Percentiles rank a stretch among this genome's conserved stretches.
phyloP scores from a whole-genome alignment of 1,140 invertebrate species.

The Drosophila saltans region DNA sequence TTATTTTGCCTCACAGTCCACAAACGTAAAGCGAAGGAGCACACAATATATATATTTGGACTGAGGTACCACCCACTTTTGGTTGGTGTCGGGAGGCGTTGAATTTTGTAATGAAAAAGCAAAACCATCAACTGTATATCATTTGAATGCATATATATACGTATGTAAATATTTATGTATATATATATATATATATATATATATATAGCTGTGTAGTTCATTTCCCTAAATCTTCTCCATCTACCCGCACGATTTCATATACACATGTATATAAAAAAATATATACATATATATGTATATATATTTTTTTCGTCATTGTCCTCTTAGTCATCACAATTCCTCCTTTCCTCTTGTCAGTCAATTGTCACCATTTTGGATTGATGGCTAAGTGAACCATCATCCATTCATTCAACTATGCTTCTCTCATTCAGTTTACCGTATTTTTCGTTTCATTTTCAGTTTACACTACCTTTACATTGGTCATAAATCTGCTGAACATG shows the following conservation, averaged over 20 bases:
- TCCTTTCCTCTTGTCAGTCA: conserved; percentile 42
- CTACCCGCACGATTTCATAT: background rate
- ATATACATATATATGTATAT: background rate
- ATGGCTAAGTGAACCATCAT: conserved; percentile 42
- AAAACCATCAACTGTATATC: conserved; percentile 58
- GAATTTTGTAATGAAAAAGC: conserved; percentile 11
- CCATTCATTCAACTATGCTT: background rate
- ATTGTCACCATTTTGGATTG: conserved; percentile 75
- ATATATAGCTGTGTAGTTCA: background rate
- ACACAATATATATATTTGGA: conserved; percentile 21
- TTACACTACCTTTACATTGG: conserved; percentile 27
- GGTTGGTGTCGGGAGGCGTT: background rate
- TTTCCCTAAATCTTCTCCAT: conserved; percentile 9
- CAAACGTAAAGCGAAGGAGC: conserved; percentile 15
- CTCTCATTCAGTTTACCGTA: conserved; percentile 28
- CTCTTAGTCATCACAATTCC: conserved; percentile 50
- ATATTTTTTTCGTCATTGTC: conserved; percentile 30
- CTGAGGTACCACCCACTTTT: background rate
- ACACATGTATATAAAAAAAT: too few species aligned
- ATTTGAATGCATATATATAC: conserved; percentile 54
- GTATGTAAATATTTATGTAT: too few species aligned
- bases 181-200: background rate
- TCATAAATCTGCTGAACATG: conserved; percentile 5
- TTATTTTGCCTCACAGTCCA: conserved; percentile 57
- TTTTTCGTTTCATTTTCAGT: conserved; percentile 39